These are phyloP conservation scores for Benitochromis conjunctus DNA, from an alignment of 2,113 vertebrate species.

Conservation along the genomic window DNA sequence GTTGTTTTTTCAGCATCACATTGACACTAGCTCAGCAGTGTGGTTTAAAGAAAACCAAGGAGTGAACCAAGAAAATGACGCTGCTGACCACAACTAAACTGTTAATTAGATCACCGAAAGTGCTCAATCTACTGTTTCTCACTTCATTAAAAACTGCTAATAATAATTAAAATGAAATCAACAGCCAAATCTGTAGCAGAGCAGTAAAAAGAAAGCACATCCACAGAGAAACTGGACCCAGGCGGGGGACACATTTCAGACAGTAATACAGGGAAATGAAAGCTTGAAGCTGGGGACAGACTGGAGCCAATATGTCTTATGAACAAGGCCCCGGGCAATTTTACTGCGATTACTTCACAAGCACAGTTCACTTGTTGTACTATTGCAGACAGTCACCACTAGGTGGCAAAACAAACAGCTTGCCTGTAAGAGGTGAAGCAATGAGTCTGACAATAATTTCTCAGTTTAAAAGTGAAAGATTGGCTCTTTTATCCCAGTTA, in stretches of 20 bases:
- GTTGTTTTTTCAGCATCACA: not conserved
- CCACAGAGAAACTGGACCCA: not conserved
- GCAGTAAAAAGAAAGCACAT: not conserved
- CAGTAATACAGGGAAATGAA: conserved; percentile 11
- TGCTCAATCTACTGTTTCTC: not conserved
- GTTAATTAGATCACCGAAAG: not conserved
- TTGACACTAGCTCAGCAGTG: conserved; percentile 17
- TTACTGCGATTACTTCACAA: not conserved
- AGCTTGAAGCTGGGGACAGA: conserved; percentile 6
- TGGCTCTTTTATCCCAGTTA: not conserved
- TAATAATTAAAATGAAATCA: not conserved
- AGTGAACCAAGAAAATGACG: not conserved
- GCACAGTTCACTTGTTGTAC: not conserved
- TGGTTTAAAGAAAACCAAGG: conserved; percentile 1
- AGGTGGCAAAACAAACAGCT: not conserved
- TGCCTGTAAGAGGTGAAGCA: not conserved
- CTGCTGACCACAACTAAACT: not conserved
- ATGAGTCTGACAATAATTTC: not conserved
- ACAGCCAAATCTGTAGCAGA: not conserved
- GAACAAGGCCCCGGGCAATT: conserved; percentile 11
- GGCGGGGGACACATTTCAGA: conserved; percentile 3
- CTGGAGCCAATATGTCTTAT: not conserved
- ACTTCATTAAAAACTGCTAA: not conserved
- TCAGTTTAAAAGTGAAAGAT: not conserved
- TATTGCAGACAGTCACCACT: not conserved